A percentile compares a stretch with the other conserved stretches of the same genome.
phyloP scores from a whole-genome alignment of 2,888 invertebrate species.

The Mechanitis messenoides region DNA sequence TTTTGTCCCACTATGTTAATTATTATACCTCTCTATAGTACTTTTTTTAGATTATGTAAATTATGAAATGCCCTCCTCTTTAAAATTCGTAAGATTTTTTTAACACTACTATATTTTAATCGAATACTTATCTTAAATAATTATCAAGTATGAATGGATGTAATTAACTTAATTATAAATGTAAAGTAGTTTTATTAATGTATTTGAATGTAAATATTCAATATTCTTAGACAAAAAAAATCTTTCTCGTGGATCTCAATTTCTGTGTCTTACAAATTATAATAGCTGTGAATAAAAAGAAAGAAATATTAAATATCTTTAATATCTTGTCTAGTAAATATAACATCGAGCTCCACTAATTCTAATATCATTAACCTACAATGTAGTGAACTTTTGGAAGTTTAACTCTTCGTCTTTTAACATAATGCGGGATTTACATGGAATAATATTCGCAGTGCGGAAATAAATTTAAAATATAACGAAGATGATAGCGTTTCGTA shows the following conservation, averaged over 20 bases:
- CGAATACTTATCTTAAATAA: neutral
- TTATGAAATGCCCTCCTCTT: too few relatives aligned
- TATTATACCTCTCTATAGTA: too few relatives aligned
- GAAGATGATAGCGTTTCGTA: too few relatives aligned
- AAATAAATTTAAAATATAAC: too few relatives aligned
- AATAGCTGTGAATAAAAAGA: conserved; percentile 13
- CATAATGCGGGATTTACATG: too few relatives aligned
- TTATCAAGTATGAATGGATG: neutral
- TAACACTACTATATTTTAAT: neutral
- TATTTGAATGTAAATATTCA: conserved; percentile 1
- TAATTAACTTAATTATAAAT: conserved; percentile 1
- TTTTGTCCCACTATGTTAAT: too few relatives aligned
- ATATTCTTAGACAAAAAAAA: neutral
- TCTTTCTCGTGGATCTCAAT: neutral
- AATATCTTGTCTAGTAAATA: conserved; percentile 14
- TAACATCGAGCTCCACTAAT: conserved; percentile 15
- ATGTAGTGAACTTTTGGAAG: conserved; percentile 13
- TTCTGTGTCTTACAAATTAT: neutral
- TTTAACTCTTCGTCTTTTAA: conserved; percentile 5
- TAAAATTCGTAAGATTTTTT: neutral
- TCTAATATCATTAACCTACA: conserved; percentile 6
- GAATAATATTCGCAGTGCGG: too few relatives aligned
- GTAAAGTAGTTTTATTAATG: neutral
- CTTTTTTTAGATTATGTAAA: too few relatives aligned
- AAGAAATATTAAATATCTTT: conserved; percentile 12